Evolutionary conservation across 2,113 vertebrate species (phyloP).

Genomic region (Caretta caretta): DNA sequence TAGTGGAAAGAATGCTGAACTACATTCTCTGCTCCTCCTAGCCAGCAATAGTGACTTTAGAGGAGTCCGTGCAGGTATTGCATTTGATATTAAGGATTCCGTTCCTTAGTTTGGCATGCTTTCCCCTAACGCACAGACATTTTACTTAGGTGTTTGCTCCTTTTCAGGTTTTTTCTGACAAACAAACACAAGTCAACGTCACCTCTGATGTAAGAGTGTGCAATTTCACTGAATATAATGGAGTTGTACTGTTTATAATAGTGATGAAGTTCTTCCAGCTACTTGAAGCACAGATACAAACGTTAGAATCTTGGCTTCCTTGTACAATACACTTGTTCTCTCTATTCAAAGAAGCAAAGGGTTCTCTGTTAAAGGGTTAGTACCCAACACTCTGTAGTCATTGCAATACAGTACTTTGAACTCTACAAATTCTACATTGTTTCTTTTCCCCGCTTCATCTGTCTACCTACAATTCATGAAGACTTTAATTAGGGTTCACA

Average conservation of each 20-base stretch:
- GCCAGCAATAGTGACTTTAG: background rate
- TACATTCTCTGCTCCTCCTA: background rate
- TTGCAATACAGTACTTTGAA: background rate
- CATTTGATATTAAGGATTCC: background rate
- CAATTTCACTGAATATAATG: background rate
- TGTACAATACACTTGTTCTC: background rate
- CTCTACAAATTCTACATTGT: background rate
- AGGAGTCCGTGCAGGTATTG: fast-evolving
- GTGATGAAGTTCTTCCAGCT: background rate
- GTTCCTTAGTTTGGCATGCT: background rate
- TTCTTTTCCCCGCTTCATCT: background rate
- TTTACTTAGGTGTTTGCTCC: background rate
- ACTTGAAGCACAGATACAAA: background rate
- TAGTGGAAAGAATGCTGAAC: background rate
- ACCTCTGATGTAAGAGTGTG: background rate
- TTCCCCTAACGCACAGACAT: background rate
- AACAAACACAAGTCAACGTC: background rate
- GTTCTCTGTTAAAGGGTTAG: background rate
- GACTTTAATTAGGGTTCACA: background rate
- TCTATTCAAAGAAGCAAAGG: background rate
- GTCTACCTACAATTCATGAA: background rate
- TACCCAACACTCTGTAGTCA: background rate
- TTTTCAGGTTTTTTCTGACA: background rate
- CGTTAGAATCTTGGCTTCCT: background rate
- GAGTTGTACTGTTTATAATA: background rate